These are phyloP conservation scores for Andrena hattorfiana DNA, from an alignment of 2,888 invertebrate genomes.

Conservation along the genomic window DNA sequence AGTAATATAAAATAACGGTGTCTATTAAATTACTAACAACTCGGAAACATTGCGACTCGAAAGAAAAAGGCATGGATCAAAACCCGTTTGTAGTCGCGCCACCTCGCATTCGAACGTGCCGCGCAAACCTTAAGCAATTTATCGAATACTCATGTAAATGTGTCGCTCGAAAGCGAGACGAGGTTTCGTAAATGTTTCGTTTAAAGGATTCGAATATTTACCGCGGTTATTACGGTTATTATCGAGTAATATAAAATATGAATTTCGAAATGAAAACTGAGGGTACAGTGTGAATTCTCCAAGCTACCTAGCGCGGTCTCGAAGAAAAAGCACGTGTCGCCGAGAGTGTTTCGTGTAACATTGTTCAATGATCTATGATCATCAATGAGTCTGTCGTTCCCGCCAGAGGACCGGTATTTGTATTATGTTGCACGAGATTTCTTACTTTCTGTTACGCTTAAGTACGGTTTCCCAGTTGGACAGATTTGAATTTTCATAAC, in stretches of 20 bases:
- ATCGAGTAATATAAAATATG: background rate
- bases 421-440: slow-evolving; percentile 59
- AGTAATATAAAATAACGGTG: slow-evolving; percentile 58
- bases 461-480: slow-evolving; percentile 17
- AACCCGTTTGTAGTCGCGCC: slow-evolving; percentile 2
- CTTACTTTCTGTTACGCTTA: slow-evolving; percentile 34
- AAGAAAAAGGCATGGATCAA: slow-evolving; percentile 62
- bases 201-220: background rate
- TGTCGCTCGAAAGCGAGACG: too few species aligned
- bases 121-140: background rate
- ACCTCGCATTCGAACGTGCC: background rate
- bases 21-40: slow-evolving; percentile 66
- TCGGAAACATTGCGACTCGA: slow-evolving; percentile 49
- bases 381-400: slow-evolving; percentile 51
- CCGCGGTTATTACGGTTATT: background rate
- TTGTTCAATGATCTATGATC: slow-evolving; percentile 27
- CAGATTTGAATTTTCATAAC: slow-evolving; percentile 36
- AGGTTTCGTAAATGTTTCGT: background rate
- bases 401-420: slow-evolving; percentile 69
- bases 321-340: slow-evolving; percentile 6
- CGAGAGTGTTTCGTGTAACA: background rate
- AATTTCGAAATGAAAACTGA: background rate
- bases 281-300: background rate
- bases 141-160: background rate
- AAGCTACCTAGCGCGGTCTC: background rate